phyloP scores from a whole-genome alignment of 2,888 invertebrate genomes.

The Meta bourneti region DNA sequence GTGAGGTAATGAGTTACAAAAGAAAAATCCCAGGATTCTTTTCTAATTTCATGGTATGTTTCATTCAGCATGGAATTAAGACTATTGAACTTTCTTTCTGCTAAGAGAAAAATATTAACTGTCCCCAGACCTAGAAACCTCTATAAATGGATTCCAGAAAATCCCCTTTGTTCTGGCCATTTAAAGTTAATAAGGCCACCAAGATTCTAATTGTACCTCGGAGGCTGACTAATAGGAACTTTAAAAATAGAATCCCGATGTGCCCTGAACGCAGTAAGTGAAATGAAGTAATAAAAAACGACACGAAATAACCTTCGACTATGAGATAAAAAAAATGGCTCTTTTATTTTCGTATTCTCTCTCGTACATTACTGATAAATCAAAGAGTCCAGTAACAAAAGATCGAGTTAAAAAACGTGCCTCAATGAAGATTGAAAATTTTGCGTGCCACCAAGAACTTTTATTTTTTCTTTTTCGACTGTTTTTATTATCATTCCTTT shows the following conservation, averaged over 20 bases:
- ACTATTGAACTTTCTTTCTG: not conserved
- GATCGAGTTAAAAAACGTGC: constrained; percentile 49
- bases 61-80: not conserved
- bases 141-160: not conserved
- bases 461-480: not conserved
- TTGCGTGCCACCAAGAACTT: constrained; percentile 31
- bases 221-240: not conserved
- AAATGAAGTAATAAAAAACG: constrained; percentile 32
- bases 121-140: not conserved
- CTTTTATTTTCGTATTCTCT: constrained; percentile 38
- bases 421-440: constrained; percentile 34
- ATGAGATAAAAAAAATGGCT: constrained; percentile 16
- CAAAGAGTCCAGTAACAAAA: constrained; percentile 50
- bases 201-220: constrained; percentile 14
- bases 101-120: not conserved
- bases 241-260: not conserved
- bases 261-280: constrained; percentile 1
- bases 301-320: constrained; percentile 43
- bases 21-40: not conserved
- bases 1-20: too few species aligned
- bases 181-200: constrained; percentile 1
- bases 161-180: not conserved
- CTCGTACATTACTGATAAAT: constrained; percentile 48
- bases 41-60: not conserved
- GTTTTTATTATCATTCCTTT: constrained; percentile 5